Evolutionary conservation across 2,113 vertebrate genomes (phyloP).

Genomic region (Paracanthobrama guichenoti): DNA sequence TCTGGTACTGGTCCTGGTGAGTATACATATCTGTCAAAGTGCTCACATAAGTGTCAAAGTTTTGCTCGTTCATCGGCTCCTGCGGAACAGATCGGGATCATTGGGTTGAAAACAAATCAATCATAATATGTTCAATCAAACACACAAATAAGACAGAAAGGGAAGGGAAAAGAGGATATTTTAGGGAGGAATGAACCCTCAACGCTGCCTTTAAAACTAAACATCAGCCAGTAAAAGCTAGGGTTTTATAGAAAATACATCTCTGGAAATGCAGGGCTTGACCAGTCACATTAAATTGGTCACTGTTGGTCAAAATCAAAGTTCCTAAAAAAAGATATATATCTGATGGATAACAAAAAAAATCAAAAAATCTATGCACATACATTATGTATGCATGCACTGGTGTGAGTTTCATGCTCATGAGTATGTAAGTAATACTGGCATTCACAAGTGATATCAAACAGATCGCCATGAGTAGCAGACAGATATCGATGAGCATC

Average conservation of each 20-base stretch:
- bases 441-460: slow-evolving; percentile 47
- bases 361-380: slow-evolving; percentile 33
- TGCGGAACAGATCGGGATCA: slow-evolving; percentile 71
- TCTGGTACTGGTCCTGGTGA: slow-evolving; percentile 99
- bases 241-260: background rate
- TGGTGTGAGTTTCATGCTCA: slow-evolving; percentile 51
- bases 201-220: background rate
- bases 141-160: slow-evolving; percentile 26
- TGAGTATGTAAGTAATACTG: slow-evolving; percentile 49
- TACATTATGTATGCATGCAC: slow-evolving; percentile 54
- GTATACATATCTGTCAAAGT: slow-evolving; percentile 99
- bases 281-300: slow-evolving; percentile 9
- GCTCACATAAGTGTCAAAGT: slow-evolving; percentile 99
- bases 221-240: slow-evolving; percentile 1
- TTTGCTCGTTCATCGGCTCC: slow-evolving; percentile 99
- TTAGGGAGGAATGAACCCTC: slow-evolving; percentile 32
- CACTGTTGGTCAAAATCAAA: background rate
- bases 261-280: slow-evolving; percentile 20
- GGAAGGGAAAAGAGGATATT: slow-evolving; percentile 40
- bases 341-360: slow-evolving; percentile 45
- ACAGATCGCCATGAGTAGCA: slow-evolving; percentile 51
- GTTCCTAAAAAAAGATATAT: background rate
- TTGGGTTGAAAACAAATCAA: slow-evolving; percentile 21
- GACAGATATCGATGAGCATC: slow-evolving; percentile 48
- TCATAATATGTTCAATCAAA: background rate